Conservation (phyloP, 2,888 invertebrate species). For the Oscheius sp. region DNA sequence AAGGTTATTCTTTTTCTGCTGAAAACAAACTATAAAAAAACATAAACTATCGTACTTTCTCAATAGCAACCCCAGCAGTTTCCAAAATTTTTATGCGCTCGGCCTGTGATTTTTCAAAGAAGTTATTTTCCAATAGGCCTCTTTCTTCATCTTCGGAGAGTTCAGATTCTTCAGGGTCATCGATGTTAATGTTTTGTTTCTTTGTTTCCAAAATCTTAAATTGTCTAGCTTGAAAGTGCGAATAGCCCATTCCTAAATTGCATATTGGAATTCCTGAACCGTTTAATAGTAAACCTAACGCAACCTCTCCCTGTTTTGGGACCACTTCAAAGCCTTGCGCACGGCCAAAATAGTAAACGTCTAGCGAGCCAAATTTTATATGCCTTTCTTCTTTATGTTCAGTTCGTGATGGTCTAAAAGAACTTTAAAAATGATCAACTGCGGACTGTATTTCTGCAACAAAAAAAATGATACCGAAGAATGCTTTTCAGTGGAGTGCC, state of each 20-base stretch:
- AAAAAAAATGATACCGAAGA: too few relatives aligned
- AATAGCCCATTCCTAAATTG: constrained; percentile 20
- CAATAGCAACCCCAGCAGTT: background rate
- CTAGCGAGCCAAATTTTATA: constrained; percentile 1
- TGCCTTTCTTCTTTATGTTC: background rate
- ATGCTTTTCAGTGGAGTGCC: background rate
- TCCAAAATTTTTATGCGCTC: constrained; percentile 11
- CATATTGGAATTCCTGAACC: too few relatives aligned
- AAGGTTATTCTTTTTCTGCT: constrained; percentile 6
- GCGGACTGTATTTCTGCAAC: too few relatives aligned
- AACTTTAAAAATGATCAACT: too few relatives aligned
- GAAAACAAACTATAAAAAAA: background rate
- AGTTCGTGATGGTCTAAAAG: too few relatives aligned
- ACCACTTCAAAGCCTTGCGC: constrained; percentile 18
- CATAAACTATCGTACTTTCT: background rate
- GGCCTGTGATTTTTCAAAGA: background rate
- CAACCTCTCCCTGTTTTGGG: constrained; percentile 26
- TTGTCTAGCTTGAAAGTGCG: background rate
- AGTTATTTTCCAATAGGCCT: background rate
- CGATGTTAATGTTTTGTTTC: background rate
- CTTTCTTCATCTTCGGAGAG: constrained; percentile 14
- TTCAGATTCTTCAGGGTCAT: constrained; percentile 25
- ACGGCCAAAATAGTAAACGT: constrained; percentile 25
- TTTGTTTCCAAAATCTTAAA: constrained; percentile 6
- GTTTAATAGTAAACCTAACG: constrained; percentile 23